Base-by-base conservation (phyloP, 37 sponge, comb jelly and placozoan species). In the Ianthella basta region DNA sequence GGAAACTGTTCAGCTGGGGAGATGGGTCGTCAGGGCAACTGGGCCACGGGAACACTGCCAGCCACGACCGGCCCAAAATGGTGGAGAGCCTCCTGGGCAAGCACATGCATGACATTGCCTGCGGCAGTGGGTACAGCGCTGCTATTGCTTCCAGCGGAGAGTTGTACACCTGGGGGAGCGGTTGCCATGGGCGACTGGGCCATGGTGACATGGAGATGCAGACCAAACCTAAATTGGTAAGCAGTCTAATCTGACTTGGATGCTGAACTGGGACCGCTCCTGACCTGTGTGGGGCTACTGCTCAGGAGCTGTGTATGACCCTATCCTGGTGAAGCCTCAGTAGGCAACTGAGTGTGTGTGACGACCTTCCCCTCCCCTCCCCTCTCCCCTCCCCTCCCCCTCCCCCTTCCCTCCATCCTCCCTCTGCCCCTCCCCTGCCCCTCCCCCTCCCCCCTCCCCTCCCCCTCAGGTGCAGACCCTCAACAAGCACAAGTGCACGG, bases 1-100 rank as follows among this genome's bases (percentile, higher is more conserved):
- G 99, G 29, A 90, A 94, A 70, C 92, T 95, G 55, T 99, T 95
- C 91, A 95, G 96, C 3, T 99, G 99, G 99, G 99, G 99, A 55
- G 99, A 99, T 57, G 99, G 99, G 54, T 89, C 93, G 81, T 88
- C 85, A 53, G 99, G 99, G 35, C 99, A 95, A 79, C 88, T 99
- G 27, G 99, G 99, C 39, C 99, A 96, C 81, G 99, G 97, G n/a
- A 87, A 90, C 57, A 82, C 85, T 50, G 21, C 16, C 66, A 97
- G 95, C 83, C 84, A 82, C 55, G 84, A 89, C 35, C 68, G 85
- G 68, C 92, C 97, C 34, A 89, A 87, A 50, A 88, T 92, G 96
- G 91, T 97, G 24, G 96, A 97, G 37, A 65, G 81, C n/a, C 80
- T 97, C 32, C 90, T 95, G 60, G 91, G 87, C 0, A 97, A 97